These are phyloP conservation scores for Acheta domesticus DNA, from an alignment of 2,888 invertebrate species.

Conservation along the genomic window DNA sequence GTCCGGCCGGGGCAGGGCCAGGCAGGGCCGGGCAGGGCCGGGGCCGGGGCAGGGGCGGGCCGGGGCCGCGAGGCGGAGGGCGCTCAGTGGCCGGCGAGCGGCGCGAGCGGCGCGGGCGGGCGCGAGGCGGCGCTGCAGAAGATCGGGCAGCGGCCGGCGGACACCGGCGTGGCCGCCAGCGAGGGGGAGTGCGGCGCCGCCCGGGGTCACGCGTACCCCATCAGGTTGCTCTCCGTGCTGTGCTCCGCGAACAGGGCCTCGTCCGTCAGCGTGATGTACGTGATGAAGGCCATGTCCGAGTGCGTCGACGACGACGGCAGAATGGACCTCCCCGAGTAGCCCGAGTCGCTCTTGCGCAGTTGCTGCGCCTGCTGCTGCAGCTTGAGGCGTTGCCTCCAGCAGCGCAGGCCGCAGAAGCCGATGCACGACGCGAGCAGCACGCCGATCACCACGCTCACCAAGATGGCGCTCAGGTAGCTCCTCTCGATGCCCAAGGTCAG, in stretches of 20 bases:
- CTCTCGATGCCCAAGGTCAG: slow-evolving; percentile 39
- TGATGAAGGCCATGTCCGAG: slow-evolving; percentile 37
- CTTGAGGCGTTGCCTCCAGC: slow-evolving; percentile 35
- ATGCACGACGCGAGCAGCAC: slow-evolving; percentile 36
- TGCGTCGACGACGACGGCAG: slow-evolving; percentile 35
- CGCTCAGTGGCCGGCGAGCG: too few species aligned
- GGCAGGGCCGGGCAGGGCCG: too few species aligned
- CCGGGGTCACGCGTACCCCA: slow-evolving; percentile 31
- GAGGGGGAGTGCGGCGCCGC: background rate
- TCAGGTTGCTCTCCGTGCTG: slow-evolving; percentile 33
- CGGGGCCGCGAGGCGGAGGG: too few species aligned
- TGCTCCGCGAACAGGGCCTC: slow-evolving; percentile 34
- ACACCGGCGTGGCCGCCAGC: too few species aligned
- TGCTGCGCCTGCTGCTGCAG: slow-evolving; percentile 32
- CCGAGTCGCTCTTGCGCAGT: slow-evolving; percentile 33
- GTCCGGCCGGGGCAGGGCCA: too few species aligned
- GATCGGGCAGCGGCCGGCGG: too few species aligned
- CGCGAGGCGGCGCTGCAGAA: too few species aligned
- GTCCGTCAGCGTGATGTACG: slow-evolving; percentile 37
- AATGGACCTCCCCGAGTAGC: slow-evolving; percentile 33
- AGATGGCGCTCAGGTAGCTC: slow-evolving; percentile 38
- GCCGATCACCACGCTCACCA: slow-evolving; percentile 37
- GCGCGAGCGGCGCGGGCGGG: too few species aligned
- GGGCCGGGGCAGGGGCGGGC: too few species aligned
- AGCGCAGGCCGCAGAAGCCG: slow-evolving; percentile 34